Conservation (phyloP, 1,140 invertebrate species). For the Calliphora vicina region DNA sequence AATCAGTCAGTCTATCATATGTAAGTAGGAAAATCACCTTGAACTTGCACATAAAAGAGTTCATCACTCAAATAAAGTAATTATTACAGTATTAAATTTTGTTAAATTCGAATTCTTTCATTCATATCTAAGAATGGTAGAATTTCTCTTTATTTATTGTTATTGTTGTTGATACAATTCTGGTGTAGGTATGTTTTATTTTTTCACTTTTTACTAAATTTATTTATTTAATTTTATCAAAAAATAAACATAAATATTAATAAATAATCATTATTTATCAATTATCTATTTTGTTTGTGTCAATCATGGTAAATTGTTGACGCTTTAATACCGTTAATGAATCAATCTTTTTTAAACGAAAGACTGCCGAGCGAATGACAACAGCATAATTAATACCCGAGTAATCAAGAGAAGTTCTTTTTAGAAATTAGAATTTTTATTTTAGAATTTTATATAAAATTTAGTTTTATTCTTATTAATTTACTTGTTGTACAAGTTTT, state of each 20-base stretch:
- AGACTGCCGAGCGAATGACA: background rate
- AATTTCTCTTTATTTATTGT: too few relatives aligned
- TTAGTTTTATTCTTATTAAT: background rate
- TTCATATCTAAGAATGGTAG: too few relatives aligned
- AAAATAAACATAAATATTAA: conserved; percentile 6
- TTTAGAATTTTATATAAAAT: background rate
- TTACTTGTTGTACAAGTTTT: background rate
- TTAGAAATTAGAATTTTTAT: background rate
- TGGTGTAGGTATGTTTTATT: background rate
- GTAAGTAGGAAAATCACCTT: background rate
- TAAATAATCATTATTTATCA: background rate
- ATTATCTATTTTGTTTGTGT: background rate
- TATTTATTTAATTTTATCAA: conserved; percentile 4
- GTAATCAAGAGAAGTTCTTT: background rate
- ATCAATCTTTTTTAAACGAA: background rate
- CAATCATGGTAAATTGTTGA: background rate
- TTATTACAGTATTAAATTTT: too few relatives aligned
- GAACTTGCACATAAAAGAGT: background rate
- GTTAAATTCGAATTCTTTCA: too few relatives aligned
- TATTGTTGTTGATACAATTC: too few relatives aligned
- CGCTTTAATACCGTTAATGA: background rate
- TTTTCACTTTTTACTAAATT: background rate
- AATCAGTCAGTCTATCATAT: too few relatives aligned
- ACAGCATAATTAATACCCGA: background rate
- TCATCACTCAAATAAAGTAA: background rate